Evolutionary conservation across 2,113 vertebrate species (phyloP).

Genomic region (Solenodon paradoxus): DNA sequence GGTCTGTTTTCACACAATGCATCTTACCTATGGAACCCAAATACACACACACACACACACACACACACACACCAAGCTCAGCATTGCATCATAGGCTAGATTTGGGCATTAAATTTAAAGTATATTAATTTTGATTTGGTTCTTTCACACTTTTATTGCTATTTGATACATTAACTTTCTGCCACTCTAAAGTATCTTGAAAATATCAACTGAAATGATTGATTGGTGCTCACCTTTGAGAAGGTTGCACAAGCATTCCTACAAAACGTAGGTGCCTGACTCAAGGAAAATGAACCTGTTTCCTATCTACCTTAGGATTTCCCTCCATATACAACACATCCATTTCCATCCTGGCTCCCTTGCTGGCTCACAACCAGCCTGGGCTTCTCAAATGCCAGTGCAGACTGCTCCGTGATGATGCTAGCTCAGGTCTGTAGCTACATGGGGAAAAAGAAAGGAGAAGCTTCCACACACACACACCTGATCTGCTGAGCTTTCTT

Average conservation of each 20-base stretch:
- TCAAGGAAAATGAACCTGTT: slow-evolving; percentile 32
- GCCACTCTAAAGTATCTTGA: slow-evolving; percentile 41
- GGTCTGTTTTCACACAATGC: neutral
- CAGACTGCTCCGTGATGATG: neutral
- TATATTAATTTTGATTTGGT: neutral
- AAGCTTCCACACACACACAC: neutral
- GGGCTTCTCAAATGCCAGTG: neutral
- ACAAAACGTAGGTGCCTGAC: neutral
- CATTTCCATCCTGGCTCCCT: neutral
- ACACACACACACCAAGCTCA: neutral
- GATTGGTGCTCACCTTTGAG: slow-evolving; percentile 43
- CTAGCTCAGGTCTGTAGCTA: neutral
- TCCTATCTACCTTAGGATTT: neutral
- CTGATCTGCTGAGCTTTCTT: neutral
- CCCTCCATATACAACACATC: neutral
- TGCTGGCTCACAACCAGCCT: fast-evolving
- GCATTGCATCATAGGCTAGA: neutral
- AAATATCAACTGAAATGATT: slow-evolving; percentile 66
- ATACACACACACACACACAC: neutral
- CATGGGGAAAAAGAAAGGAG: neutral
- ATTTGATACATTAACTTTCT: slow-evolving; percentile 57
- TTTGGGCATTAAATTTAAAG: slow-evolving; percentile 47
- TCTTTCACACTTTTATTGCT: slow-evolving; percentile 59
- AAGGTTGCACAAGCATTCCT: neutral
- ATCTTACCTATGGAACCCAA: neutral